Base-by-base conservation (phyloP, 2,797 vertebrate species). In the Pseudotriccus pelzelni region DNA sequence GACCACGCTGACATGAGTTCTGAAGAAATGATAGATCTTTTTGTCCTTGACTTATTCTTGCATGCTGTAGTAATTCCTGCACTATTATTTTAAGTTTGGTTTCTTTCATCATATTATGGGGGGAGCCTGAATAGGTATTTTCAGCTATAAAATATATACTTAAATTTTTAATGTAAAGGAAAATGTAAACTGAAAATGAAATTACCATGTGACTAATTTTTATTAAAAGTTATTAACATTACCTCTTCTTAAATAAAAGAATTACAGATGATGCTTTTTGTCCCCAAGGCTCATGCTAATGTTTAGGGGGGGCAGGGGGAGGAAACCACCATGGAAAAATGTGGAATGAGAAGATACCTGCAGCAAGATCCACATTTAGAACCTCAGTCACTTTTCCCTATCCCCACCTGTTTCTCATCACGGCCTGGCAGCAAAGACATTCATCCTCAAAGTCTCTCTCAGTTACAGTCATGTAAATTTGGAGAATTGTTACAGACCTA, bases 101-200 rank as follows among this genome's bases (percentile, higher is more conserved):
- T 90, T 95, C 84, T 84, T 83, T 94, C 90, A 79, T 91, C 82
- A 80, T 81, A 84, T 53, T 81, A 84, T 36, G 36, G 66, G 88
- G 69, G 82, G 19, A 95, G 30, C 69, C 56, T 68, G 78, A 72
- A 81, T 88, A 96, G 76, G 56, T 96, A 86, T 66, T 76, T 79
- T 68, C 85, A 96, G 83, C 60, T 83, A 84, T 18, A 91, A 92
- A 80, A 58, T 59, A 86, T 43, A 84, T 85, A 66, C 58, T 89
- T 94, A 94, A 78, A 93, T 94, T 81, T 92, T 81, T 90, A 87
- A 67, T 34, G 41, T 64, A 91, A 94, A 47, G 50, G 70, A 39
- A 97, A 97, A 91, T 66, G 23, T 67, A 94, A 97, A 90, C 64
- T 76, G 85, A 89, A 97, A 78, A 92, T 90, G 24, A 97, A 97